Base-by-base conservation (phyloP, 64 coral and sea anemone species). In the Actinia equina region DNA sequence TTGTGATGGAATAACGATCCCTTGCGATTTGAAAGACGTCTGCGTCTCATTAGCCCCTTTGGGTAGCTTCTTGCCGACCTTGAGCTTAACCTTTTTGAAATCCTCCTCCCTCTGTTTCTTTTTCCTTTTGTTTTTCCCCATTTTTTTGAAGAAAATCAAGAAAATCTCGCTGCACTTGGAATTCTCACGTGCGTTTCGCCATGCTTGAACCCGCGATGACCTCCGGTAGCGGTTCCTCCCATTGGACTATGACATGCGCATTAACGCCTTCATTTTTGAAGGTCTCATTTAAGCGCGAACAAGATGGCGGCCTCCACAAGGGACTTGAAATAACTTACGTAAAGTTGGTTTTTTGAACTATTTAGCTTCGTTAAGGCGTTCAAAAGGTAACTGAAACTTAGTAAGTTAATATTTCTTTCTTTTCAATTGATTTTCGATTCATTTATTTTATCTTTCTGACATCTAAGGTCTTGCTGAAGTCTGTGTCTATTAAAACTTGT, bases 21-120 rank as follows among this genome's bases (percentile, higher is more conserved):
- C 59, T 26, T 80, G 91, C 2, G 97, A 95, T 82, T 93, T 99
- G 86, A 99, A 99, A 25, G 91, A 89, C 16, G 93, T 88, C 59
- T 89, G 88, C 2, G 97, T 99, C 53, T 71, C 90, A 88, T 92
- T 95, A 22, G 85, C 59, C 5, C 93, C 93, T 46, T 87, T 89
- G 58, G 91, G 90, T 14, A 92, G 67, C 44, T 93, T 95, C 79
- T 92, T 92, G 74, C 97, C 97, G 59, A 99, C 97, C 78, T 93
- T 99, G 17, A 99, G 78, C 88, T 95, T 99, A 67, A 95, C 86
- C 43, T 99, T 99, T 60, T 95, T 94, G 63, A 99, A 99, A 77
- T 99, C 93, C 51, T 93, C 78, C 49, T 99, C 82, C 30, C 90
- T 99, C 17, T 93, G 90, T 65, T 92, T 95, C 74, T 87, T 95